Base-by-base conservation (phyloP, 2,113 vertebrate species). In the Brachyhypopomus gauderio region DNA sequence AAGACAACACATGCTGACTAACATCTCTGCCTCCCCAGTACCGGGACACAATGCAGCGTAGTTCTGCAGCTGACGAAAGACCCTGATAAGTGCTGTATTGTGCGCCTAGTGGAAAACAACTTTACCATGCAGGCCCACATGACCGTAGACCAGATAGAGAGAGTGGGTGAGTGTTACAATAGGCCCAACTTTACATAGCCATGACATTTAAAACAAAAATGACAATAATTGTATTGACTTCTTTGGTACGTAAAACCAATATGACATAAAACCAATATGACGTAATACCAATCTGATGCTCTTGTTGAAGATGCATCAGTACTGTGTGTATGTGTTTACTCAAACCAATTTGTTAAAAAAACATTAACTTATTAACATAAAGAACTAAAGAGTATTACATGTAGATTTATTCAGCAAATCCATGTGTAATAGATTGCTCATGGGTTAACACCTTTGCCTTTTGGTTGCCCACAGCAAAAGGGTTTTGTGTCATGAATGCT, bases 41-140 rank as follows among this genome's bases (percentile, higher is more conserved):
- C 90, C 52, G 34, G 59, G 0, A 88, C 84, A 17, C 73, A 0
- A 1, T 94, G 93, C 34, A 1, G 5, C 0, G 84, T 89, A 59
- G 34, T 1, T 3, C 69, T 94, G 78, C 5, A 11, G 1, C 83
- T 93, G 69, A 85, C 2, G 4, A 66, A 69, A 14, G 34, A 1
- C 0, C 52, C 76, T 5, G 2, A 58, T 41, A 9, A 87, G 0
- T 93, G 92, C 48, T 92, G 89, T 55, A 85, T 94, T 70, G 85
- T 88, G 5, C 30, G 34, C 1, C 74, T 77, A 0, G 82, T 93
- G 64, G 87, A 25, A 48, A 38, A 48, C n/a, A 75, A 83, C 36
- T 27, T 2, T 3, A 73, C 83, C 63, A 3, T 78, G 4, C 48
- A 81, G 11, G 88, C 89, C 36, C 7, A 5, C 0, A 72, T 87